Evolutionary conservation across 1,140 invertebrate species (phyloP).

Genomic region (Heterodera carotae): DNA sequence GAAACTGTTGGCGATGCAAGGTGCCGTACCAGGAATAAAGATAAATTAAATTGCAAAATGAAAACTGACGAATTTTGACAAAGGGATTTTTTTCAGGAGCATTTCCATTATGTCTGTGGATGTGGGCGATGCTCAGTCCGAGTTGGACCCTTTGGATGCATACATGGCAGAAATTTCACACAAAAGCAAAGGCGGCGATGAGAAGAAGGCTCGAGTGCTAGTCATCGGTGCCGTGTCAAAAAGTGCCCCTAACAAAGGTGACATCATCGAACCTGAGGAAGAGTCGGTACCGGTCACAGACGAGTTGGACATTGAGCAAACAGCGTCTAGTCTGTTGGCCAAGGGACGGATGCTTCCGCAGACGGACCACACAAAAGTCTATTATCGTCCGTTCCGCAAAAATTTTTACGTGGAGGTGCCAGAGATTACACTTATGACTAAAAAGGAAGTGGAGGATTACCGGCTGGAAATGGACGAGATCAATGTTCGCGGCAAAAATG

Average conservation of each 20-base stretch:
- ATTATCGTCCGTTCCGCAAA: conserved; percentile 79
- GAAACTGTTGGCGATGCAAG: conserved; percentile 71
- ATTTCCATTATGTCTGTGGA: not conserved
- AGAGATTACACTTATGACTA: conserved; percentile 84
- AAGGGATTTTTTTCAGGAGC: too few species aligned
- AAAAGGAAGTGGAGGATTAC: conserved; percentile 74
- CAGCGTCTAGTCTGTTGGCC: conserved; percentile 45
- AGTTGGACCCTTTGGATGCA: conserved; percentile 92
- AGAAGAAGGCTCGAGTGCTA: conserved; percentile 39
- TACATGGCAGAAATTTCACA: conserved; percentile 79
- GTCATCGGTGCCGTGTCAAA: conserved; percentile 45
- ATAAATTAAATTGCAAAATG: not conserved
- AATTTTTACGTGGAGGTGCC: conserved; percentile 94
- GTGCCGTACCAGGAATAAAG: not conserved
- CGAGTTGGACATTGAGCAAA: conserved; percentile 63
- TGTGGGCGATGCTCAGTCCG: conserved; percentile 64
- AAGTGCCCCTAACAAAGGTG: conserved; percentile 56
- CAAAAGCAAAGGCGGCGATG: conserved; percentile 31
- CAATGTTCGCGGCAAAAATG: conserved; percentile 76
- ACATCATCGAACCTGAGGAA: conserved; percentile 63
- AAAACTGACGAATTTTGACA: not conserved
- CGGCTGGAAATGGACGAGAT: conserved; percentile 75
- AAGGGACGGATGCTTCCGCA: conserved; percentile 53
- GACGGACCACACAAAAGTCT: conserved; percentile 62
- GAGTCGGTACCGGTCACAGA: conserved; percentile 52